These are phyloP conservation scores for Scotopteryx bipunctaria DNA, from an alignment of 2,888 invertebrate species.

Conservation along the genomic window DNA sequence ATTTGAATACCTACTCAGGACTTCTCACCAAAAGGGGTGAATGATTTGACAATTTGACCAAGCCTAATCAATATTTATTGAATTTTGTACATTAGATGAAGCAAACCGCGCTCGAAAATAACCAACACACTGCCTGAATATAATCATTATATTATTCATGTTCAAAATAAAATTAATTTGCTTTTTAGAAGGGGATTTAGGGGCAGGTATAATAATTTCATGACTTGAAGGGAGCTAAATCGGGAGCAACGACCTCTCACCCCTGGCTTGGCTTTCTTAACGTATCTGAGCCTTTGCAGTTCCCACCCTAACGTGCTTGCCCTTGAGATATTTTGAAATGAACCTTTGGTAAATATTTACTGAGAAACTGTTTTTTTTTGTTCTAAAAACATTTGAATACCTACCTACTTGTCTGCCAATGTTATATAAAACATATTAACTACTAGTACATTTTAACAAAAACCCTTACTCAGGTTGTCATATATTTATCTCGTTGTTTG, in stretches of 20 bases:
- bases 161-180: conserved; percentile 38
- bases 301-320: conserved; percentile 48
- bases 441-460: no score
- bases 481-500: no score
- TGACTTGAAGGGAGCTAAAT: conserved; percentile 56
- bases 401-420: no score
- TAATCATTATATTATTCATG: conserved; percentile 17
- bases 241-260: conserved; percentile 70
- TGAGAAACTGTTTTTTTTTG: not conserved
- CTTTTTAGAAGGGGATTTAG: conserved; percentile 39
- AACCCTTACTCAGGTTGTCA: no score
- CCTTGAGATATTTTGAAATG: conserved; percentile 44
- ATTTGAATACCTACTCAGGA: not conserved
- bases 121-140: not conserved
- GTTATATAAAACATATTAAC: no score
- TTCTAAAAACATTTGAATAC: no score
- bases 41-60: no score
- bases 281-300: conserved; percentile 51
- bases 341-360: conserved; percentile 14
- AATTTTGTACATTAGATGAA: not conserved
- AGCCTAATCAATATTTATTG: no score
- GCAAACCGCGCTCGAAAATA: not conserved
- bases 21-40: no score
- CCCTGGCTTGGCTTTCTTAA: conserved; percentile 70
- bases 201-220: conserved; percentile 56